Percentiles rank a stretch among this genome's conserved stretches.
These are phyloP conservation scores for Eudasyphora cyanicolor DNA, from an alignment of 2,888 invertebrate genomes.

Conservation along the genomic window DNA sequence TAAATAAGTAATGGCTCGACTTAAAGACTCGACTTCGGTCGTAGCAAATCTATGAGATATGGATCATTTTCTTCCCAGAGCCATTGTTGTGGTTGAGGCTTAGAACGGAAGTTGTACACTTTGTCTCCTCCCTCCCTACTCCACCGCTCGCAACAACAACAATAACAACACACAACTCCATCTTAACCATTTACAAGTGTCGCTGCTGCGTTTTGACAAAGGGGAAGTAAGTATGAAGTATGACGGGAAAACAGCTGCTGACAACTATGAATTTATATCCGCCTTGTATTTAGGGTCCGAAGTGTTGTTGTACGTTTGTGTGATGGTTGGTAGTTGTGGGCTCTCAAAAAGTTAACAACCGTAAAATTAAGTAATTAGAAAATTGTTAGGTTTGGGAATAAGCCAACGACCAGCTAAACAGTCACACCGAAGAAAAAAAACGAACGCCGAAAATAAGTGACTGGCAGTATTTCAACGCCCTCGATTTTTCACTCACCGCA, in stretches of 20 bases:
- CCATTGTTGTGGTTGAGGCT: not conserved
- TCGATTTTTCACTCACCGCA: conserved; percentile 30
- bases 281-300: conserved; percentile 1
- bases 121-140: no score
- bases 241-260: conserved; percentile 48
- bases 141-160: not conserved
- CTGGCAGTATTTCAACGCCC: conserved; percentile 26
- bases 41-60: not conserved
- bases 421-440: not conserved
- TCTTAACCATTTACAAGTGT: no score
- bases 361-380: conserved; percentile 69
- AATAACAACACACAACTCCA: not conserved
- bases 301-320: conserved; percentile 15
- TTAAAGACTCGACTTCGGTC: not conserved
- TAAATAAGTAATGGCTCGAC: not conserved
- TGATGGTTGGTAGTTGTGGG: no score
- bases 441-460: conserved; percentile 22
- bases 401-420: not conserved
- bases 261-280: conserved; percentile 16
- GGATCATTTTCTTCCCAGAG: not conserved
- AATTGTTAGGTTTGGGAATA: conserved; percentile 61
- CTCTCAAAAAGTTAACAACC: conserved; percentile 69
- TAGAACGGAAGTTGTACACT: conserved; percentile 11
- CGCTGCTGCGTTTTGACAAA: not conserved
- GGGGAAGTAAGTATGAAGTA: not conserved